Evolutionary conservation across 2,113 vertebrate species (phyloP), one percentile per base, ranked within the genome.

Genomic region (Sarotherodon lohbergeri): DNA sequence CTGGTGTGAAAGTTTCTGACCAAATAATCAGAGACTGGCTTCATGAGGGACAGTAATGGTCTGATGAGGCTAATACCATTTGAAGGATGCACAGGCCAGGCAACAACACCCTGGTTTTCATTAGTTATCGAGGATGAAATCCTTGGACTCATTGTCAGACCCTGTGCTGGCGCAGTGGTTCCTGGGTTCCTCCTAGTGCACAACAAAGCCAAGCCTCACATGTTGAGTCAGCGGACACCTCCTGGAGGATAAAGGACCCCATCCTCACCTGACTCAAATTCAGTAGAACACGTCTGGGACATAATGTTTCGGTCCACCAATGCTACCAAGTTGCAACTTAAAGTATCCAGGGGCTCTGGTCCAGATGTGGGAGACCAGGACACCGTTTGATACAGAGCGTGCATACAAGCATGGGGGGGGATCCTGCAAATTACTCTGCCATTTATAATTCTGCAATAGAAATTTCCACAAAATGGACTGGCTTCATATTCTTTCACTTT

Each of bases 221-320:
- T 39, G 61, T 22, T 3, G 61, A 39, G n/a, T 39, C 61, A 39
- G 61, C 13, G 34, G 10, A 34, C 19, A 66, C 34, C 2, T 66
- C 34, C 34, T 66, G 61, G 3, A 66, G 34, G 61, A 39, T 66
- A 39, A 66, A 66, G 19, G 19, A 39, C 61, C 4, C 61, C 2
- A 3, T 66, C 61, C 34, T 66, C 34, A 66, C 61, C 34, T 3
- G 61, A 39, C 61, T 34, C 9, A 5, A 39, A 66, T 66, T 22
- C 10, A 66, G 19, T 13, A 66, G 4, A 66, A 22, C 34, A 39
- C 34, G 2, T 66, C 61, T 66, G 4, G 61, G 61, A 66, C n/a
- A 0, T 22, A 22, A 22, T 39, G 19, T 22, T 39, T 66, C 3
- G 1, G 61, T 66, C 19, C 34, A 66, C 19, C 19, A 39, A 39